These are phyloP conservation scores for Callithrix jacchus DNA, from an alignment of 2,113 vertebrate species.

Conservation along the genomic window DNA sequence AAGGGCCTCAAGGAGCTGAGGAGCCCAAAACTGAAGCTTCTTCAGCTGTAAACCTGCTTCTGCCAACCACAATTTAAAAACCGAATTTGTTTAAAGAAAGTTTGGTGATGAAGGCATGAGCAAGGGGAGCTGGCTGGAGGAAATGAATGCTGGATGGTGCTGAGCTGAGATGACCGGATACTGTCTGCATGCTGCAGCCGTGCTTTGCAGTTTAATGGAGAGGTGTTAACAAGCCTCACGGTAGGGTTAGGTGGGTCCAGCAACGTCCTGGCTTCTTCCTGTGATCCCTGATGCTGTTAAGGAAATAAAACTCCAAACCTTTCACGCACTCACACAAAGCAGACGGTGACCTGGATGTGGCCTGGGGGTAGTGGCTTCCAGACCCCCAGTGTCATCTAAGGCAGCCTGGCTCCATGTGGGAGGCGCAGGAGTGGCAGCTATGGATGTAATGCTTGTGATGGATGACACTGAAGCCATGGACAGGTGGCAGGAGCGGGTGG, in stretches of 20 bases:
- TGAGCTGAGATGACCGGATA: neutral
- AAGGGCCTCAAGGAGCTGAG: neutral
- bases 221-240: neutral
- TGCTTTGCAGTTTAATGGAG: neutral
- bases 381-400: rapidly evolving
- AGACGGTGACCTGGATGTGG: neutral
- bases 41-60: neutral
- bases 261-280: neutral
- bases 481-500: neutral
- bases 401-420: neutral
- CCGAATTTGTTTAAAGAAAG: neutral
- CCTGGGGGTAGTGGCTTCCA: rapidly evolving
- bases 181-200: rapidly evolving
- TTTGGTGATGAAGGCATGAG: neutral
- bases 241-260: neutral
- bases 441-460: rapidly evolving
- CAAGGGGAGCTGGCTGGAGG: neutral
- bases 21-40: neutral
- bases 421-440: neutral
- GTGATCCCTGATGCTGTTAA: neutral
- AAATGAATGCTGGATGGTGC: rapidly evolving
- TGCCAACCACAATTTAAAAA: neutral
- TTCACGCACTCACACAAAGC: neutral
- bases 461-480: rapidly evolving
- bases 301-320: neutral